These are phyloP conservation scores for Ennomos quercinarius DNA, from an alignment of 2,888 invertebrate species.

Conservation along the genomic window DNA sequence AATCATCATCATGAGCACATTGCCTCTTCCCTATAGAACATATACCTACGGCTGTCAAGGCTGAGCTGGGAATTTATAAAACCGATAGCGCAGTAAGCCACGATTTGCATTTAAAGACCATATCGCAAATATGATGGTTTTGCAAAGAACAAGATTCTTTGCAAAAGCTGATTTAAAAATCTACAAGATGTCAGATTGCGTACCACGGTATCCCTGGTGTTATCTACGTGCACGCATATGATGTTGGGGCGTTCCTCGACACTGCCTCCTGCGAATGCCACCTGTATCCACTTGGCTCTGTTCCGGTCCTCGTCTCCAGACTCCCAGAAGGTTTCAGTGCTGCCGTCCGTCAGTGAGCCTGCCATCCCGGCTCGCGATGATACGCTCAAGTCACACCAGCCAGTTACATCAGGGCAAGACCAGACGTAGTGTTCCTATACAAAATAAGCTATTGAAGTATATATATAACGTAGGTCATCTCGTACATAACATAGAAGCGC, in stretches of 20 bases:
- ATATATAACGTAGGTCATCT: background rate
- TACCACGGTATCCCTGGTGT: constrained; percentile 95
- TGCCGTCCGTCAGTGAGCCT: constrained; percentile 95
- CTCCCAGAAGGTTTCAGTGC: constrained; percentile 99
- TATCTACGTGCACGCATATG: constrained; percentile 96
- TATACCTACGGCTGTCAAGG: too few relatives aligned
- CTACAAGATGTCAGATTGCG: constrained; percentile 39
- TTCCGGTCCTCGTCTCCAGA: constrained; percentile 98
- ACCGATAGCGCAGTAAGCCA: too few relatives aligned
- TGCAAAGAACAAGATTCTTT: too few relatives aligned
- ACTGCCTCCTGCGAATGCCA: constrained; percentile 71
- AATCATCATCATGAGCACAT: background rate
- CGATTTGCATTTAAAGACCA: too few relatives aligned
- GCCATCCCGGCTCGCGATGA: constrained; percentile 98
- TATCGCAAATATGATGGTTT: too few relatives aligned
- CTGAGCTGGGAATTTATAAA: too few relatives aligned
- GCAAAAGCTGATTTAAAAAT: too few relatives aligned
- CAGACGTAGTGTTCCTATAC: constrained; percentile 86
- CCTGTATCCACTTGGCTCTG: constrained; percentile 93
- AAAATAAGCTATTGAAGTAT: constrained; percentile 7
- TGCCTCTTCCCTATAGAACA: too few relatives aligned
- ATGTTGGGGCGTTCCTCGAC: constrained; percentile 87
- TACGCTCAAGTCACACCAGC: constrained; percentile 91
- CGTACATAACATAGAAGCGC: too few relatives aligned
- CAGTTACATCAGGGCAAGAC: constrained; percentile 90